Evolutionary conservation across 2,888 invertebrate species (phyloP), one percentile per base, ranked within the genome.

Genomic region (Biston stratarius): DNA sequence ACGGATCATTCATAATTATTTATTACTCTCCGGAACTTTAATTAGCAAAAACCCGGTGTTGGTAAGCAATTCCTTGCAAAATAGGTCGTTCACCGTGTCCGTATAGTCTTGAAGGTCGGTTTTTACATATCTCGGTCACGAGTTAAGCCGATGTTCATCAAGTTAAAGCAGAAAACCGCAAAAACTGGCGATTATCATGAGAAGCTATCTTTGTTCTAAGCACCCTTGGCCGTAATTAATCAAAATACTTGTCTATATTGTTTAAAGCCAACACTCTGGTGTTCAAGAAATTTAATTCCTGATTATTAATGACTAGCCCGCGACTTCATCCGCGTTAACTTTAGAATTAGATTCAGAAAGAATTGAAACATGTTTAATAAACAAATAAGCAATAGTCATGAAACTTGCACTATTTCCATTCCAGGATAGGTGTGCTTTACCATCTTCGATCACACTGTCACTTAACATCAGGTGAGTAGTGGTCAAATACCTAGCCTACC

Each of bases 31-130:
- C 72, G 74, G 70, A 72, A 72, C 71, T 64, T 24, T n/a, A 45
- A 48, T 57, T 53, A 58, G 57, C 65, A 67, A 72, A 74, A 74
- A 72, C 59, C 64, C 51, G 59, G 51, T 47, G 56, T 60, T 62
- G 49, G 55, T 53, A 45, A 64, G 60, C 49, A 47, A 58, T 59
- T 12, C 6, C 34, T 77, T 74, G 78, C 75, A 77, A 86, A 83
- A 83, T 86, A 79, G 87, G 83, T 89, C 86, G 68, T 88, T 88
- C 81, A 89, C 87, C 87, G 74, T 70, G 73, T 72, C 75, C 73
- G 73, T 73, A 69, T 74, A 73, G 71, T 74, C 61, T 61, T 74
- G 81, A 85, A 88, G 89, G 87, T 83, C 81, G 75, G 70, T 84
- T 84, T 75, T 74, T 77, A 77, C 77, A 76, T 75, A 82, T 76